phyloP scores from a whole-genome alignment of 2,888 invertebrate species.

The Pollenia amentaria region DNA sequence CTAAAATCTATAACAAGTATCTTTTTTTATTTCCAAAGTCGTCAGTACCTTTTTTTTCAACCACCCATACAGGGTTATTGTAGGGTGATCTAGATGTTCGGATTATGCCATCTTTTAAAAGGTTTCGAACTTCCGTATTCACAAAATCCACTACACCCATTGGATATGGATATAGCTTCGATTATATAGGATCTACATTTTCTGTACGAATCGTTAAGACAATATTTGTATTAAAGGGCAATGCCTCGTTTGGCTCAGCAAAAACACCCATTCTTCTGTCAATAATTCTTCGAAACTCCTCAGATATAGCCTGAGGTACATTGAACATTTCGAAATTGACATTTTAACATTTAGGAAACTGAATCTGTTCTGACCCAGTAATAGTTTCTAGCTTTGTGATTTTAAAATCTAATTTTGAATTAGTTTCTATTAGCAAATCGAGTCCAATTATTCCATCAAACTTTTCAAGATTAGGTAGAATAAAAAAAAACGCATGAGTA shows the following conservation, averaged over 20 bases:
- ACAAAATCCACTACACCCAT: too few relatives aligned
- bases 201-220: slow-evolving; percentile 53
- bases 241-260: slow-evolving; percentile 61
- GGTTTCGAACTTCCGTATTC: too few relatives aligned
- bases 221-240: slow-evolving; percentile 55
- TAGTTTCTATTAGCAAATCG: too few relatives aligned
- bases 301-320: slow-evolving; percentile 8
- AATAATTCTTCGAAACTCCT: too few relatives aligned
- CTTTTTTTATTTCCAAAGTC: too few relatives aligned
- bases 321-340: slow-evolving; percentile 29
- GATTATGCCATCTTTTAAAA: too few relatives aligned
- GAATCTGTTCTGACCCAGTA: slow-evolving; percentile 47
- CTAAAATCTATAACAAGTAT: too few relatives aligned
- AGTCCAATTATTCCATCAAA: slow-evolving; percentile 59
- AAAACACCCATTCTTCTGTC: slow-evolving; percentile 47
- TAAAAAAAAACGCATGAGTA: slow-evolving; percentile 1
- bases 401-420: too few relatives aligned
- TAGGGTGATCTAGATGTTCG: too few relatives aligned
- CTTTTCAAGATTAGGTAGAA: slow-evolving; percentile 31
- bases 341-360: slow-evolving; percentile 52
- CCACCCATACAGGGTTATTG: too few relatives aligned
- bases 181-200: slow-evolving; percentile 47
- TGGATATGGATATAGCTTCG: too few relatives aligned
- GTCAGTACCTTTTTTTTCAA: too few relatives aligned
- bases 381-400: slow-evolving; percentile 24